Base-by-base conservation (phyloP, 2,888 invertebrate species). In the Cataglyphis altisquamis region DNA sequence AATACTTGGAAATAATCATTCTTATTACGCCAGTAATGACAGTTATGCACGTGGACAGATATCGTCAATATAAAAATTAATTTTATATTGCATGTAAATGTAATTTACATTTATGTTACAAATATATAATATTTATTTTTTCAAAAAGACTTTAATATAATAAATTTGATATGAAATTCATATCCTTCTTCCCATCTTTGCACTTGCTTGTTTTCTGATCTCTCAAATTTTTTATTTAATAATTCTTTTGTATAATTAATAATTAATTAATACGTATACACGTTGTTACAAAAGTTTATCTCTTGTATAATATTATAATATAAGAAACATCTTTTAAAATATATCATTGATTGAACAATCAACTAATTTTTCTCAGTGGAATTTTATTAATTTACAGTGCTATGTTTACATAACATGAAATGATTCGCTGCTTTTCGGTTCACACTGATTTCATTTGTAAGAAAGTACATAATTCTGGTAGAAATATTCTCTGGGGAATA, bases 401-500 rank as follows among this genome's bases (percentile, higher is more conserved):
- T 52, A 15, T 52, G n/a, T 8, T 48, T 52, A 25, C 1, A 12
- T 45, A 18, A 0, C 15, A 18, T 2, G n/a, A 52, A 8, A n/a
- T n/a, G 6, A n/a, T 8, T 48, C 8, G 8, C 18, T 2, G 48
- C 8, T 48, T n/a, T 18, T 48, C 18, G n/a, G 1, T 1, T 25
- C 25, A 25, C 8, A 52, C 4, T 45, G n/a, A 52, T 52, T 52
- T 52, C 48, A 48, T n/a, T 52, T n/a, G 8, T 18, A 45, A 45
- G 45, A 12, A 12, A 4, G 45, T 78, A 60, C 68, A 80, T 62
- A 70, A 80, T 80, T 80, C 70, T 48, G 60, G n/a, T 5, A 36
- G 70, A 70, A 45, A 80, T 80, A 80, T 80, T 70, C 60, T 21
- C 39, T 32, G 32, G n/a, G 70, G 70, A 80, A 80, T 62, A 80